phyloP scores from a whole-genome alignment of 2,888 invertebrate genomes.

The Hydrotaea diabolus region DNA sequence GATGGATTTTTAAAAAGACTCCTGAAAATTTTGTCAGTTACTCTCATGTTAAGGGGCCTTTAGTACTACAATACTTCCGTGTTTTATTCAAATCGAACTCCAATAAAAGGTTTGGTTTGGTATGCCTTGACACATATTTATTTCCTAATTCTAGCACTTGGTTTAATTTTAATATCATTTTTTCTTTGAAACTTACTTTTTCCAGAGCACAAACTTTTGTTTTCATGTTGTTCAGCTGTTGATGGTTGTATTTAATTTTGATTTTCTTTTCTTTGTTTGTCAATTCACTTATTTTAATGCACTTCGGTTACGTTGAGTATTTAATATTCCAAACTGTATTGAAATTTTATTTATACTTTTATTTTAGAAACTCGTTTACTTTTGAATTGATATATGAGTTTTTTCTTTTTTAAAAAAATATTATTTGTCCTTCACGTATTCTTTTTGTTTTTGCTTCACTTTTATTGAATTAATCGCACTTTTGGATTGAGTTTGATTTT shows the following conservation, averaged over 20 bases:
- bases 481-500: too few species aligned
- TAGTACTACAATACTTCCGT: too few species aligned
- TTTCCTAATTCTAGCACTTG: too few species aligned
- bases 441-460: neutral
- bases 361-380: neutral
- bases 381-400: neutral
- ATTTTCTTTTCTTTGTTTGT: neutral
- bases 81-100: too few species aligned
- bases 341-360: neutral
- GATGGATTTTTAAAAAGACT: too few species aligned
- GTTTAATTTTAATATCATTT: neutral
- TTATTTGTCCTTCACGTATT: neutral
- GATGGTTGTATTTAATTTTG: constrained; percentile 6
- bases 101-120: too few species aligned
- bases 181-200: constrained; percentile 19
- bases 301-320: neutral
- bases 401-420: neutral
- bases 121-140: too few species aligned
- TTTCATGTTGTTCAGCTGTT: constrained; percentile 16
- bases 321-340: neutral
- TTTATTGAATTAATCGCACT: too few species aligned
- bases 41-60: too few species aligned
- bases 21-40: too few species aligned
- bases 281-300: constrained; percentile 3
- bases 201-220: constrained; percentile 23